These are phyloP conservation scores for Siderastrea radians DNA, from an alignment of 92 coral and sea anemone genomes.

Conservation along the genomic window DNA sequence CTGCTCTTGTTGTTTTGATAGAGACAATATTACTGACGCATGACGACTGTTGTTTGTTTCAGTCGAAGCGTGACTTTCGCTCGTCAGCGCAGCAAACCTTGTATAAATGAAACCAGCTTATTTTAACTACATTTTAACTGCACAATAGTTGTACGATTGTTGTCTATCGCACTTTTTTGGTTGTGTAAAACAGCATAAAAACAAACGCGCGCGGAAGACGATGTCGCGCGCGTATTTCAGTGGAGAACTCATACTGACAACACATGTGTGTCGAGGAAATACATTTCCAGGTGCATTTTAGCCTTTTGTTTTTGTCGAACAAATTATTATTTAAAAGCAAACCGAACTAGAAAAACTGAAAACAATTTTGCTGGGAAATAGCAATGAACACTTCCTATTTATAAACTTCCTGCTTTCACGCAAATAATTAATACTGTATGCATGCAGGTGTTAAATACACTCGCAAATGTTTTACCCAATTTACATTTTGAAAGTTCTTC, in stretches of 20 bases:
- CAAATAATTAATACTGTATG: not conserved
- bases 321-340: not conserved
- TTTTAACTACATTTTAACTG: not conserved
- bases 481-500: too few relatives aligned
- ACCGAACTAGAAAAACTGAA: not conserved
- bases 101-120: not conserved
- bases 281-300: not conserved
- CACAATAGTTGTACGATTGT: not conserved
- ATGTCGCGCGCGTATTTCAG: not conserved
- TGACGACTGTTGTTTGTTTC: not conserved
- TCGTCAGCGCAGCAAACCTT: not conserved
- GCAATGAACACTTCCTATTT: not conserved
- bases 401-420: conserved; percentile 6
- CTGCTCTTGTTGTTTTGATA: conserved; percentile 14
- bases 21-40: not conserved
- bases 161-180: too few relatives aligned
- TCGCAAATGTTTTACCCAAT: not conserved
- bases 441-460: not conserved
- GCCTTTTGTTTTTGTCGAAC: not conserved
- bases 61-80: not conserved
- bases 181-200: not conserved
- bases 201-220: not conserved
- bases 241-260: not conserved
- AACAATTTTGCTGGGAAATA: not conserved
- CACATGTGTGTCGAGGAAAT: not conserved